These are phyloP conservation scores for Diadophis punctatus DNA, from an alignment of 2,113 vertebrate genomes.

Conservation along the genomic window DNA sequence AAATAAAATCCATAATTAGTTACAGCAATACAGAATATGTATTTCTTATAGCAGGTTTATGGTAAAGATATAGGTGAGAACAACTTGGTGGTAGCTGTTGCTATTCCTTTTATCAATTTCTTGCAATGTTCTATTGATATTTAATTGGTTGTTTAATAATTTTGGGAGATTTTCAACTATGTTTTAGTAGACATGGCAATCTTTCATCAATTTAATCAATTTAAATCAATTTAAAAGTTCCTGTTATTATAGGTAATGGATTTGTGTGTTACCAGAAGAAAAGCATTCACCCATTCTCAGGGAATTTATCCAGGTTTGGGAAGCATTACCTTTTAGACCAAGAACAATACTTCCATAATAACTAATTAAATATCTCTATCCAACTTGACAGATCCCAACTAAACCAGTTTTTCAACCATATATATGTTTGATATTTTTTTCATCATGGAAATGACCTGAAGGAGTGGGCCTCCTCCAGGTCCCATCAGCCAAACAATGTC, in stretches of 20 bases:
- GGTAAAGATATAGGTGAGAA: background rate
- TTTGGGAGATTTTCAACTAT: background rate
- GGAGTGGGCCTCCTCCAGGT: no score
- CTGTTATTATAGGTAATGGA: background rate
- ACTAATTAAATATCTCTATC: background rate
- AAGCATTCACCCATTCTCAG: background rate
- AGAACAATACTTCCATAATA: background rate
- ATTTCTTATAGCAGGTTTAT: background rate
- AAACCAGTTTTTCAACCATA: background rate
- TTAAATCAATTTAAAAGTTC: background rate
- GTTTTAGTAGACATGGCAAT: background rate
- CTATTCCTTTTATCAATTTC: background rate
- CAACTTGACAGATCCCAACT: background rate
- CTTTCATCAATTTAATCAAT: background rate
- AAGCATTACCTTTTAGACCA: background rate
- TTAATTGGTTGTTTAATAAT: background rate
- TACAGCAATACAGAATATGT: background rate
- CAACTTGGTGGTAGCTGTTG: background rate
- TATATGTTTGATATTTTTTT: background rate
- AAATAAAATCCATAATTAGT: background rate
- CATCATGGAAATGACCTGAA: background rate
- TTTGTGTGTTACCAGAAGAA: background rate
- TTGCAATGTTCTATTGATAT: background rate
- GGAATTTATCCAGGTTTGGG: background rate
- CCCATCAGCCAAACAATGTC: no score